Conservation (phyloP, 2,888 invertebrate species). For the Blomia tropicalis region DNA sequence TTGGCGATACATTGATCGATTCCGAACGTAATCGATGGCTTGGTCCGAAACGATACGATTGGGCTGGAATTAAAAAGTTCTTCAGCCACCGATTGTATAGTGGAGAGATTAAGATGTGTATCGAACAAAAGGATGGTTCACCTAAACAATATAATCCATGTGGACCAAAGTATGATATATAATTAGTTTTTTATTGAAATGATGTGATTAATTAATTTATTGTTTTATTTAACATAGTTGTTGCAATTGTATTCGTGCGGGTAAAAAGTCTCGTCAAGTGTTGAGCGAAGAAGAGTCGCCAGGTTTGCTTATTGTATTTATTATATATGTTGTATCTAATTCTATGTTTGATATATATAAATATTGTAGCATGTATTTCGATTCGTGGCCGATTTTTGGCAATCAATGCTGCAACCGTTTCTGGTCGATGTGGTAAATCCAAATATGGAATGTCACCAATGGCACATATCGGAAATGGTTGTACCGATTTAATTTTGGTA, state of each 20-base stretch:
- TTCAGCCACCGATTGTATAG: conserved; percentile 34
- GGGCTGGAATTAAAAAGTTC: conserved; percentile 38
- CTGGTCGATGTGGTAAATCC: conserved; percentile 51
- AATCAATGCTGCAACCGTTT: conserved; percentile 58
- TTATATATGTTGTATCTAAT: conserved; percentile 1
- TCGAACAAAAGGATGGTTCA: conserved; percentile 24
- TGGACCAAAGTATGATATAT: conserved; percentile 15
- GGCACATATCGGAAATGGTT: conserved; percentile 63
- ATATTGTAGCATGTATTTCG: conserved; percentile 38
- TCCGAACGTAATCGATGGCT: conserved; percentile 68
- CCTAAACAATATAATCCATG: conserved; percentile 24
- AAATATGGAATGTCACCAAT: conserved; percentile 60
- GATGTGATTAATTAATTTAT: too few relatives aligned
- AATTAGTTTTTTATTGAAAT: neutral
- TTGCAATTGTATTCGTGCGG: conserved; percentile 23
- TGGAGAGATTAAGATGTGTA: conserved; percentile 33
- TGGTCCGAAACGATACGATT: conserved; percentile 66
- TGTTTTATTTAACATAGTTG: conserved; percentile 2
- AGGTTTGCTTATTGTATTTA: conserved; percentile 17
- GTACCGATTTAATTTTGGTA: conserved; percentile 56
- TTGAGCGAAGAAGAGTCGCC: conserved; percentile 22
- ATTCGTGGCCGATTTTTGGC: conserved; percentile 56
- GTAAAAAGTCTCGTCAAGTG: conserved; percentile 9
- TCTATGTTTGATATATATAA: conserved; percentile 2
- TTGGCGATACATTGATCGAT: conserved; percentile 61